These are phyloP conservation scores for Sebastolobus altivelis DNA, from an alignment of 2,797 vertebrate species.

Conservation along the genomic window DNA sequence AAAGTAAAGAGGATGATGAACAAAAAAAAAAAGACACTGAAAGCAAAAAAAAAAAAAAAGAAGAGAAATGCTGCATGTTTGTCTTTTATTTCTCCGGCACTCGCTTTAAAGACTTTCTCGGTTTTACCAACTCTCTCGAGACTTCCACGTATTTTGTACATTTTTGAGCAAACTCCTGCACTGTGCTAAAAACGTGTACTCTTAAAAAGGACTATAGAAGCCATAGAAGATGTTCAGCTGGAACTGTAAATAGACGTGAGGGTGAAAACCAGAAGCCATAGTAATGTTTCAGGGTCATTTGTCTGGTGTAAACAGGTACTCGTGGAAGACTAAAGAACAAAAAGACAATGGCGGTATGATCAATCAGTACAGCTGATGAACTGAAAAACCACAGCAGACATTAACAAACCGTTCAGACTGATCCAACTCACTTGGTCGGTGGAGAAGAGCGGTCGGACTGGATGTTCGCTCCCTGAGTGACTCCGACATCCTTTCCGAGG, in stretches of 20 bases:
- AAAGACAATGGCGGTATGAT: constrained; percentile 27
- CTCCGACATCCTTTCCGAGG: constrained; percentile 43
- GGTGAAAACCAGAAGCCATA: constrained; percentile 58
- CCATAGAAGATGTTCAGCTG: constrained; percentile 55
- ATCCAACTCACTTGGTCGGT: constrained; percentile 41
- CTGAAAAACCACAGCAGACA: constrained; percentile 53
- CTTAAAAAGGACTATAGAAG: constrained; percentile 55
- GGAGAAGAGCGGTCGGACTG: constrained; percentile 41
- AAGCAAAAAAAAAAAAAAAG: constrained; percentile 61
- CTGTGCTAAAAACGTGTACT: constrained; percentile 68
- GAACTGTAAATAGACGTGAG: constrained; percentile 69
- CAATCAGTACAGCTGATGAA: constrained; percentile 37
- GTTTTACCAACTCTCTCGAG: constrained; percentile 65
- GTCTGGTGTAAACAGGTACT: constrained; percentile 41
- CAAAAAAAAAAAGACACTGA: constrained; percentile 70
- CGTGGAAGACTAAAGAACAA: constrained; percentile 54
- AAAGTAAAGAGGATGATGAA: constrained; percentile 60
- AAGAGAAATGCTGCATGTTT: constrained; percentile 82
- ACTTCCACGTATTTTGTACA: constrained; percentile 69
- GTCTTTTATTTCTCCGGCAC: constrained; percentile 73
- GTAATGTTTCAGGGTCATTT: constrained; percentile 58
- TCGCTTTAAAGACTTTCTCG: constrained; percentile 67
- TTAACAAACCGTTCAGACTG: constrained; percentile 50
- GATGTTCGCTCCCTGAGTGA: constrained; percentile 45
- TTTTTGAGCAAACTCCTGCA: constrained; percentile 71